Evolutionary conservation across 2,113 vertebrate species (phyloP), one percentile per base, ranked within the genome.

Genomic region (Upupa epops): DNA sequence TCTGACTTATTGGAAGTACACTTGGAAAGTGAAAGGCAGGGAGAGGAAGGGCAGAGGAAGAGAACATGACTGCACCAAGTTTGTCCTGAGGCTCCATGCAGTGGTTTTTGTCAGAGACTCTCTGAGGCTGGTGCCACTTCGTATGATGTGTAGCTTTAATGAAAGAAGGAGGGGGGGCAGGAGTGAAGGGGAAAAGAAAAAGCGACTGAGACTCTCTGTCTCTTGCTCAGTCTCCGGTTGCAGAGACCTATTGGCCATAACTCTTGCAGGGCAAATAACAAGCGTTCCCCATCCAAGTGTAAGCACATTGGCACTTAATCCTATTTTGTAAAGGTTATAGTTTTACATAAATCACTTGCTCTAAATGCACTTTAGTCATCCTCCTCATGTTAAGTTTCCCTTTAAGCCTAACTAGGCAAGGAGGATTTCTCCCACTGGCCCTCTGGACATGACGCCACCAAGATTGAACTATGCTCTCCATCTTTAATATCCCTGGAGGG

Each of bases 271-370:
- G 89, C 89, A 94, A 95, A 95, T 96, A 95, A 95, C 89, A 93
- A 97, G 94, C 8, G 0, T 93, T 95, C 81, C 76, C 89, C 78
- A 93, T 96, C 95, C 90, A 89, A 93, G 94, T 83, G 93, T 93
- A 97, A 96, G 97, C 89, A 92, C 88, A 93, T 92, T 94, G 97
- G 91, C 96, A 95, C 88, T 94, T 95, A 96, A 95, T 95, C 94
- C 94, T 89, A 86, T 96, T 95, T 97, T 92, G 94, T 93, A 92
- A 97, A 96, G 94, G 94, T 97, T 96, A 93, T 92, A 95, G 89
- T 93, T 94, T 94, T 91, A 91, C 89, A 93, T 96, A 96, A 95
- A 96, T 97, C 95, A 97, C 91, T 91, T 0, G 0, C 83, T 88
- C 81, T 95, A 96, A 97, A 95, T 94, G 95, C 92, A 94, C 90